Base-by-base conservation (phyloP, 2,113 vertebrate species). In the Callocephalon fimbriatum region DNA sequence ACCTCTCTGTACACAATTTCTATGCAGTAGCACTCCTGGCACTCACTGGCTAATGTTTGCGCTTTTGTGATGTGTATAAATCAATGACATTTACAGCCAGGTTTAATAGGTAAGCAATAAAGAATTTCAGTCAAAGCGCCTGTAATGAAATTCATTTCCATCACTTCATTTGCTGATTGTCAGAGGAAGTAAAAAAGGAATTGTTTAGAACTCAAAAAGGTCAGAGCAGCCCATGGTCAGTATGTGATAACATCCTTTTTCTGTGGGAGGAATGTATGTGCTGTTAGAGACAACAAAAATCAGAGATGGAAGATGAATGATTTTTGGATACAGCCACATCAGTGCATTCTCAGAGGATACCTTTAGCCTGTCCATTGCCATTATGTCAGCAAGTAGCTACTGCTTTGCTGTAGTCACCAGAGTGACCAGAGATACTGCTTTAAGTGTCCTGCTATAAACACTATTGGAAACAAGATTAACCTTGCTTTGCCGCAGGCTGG, bases 131-230 rank as follows among this genome's bases (percentile, higher is more conserved):
- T 63, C 42, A 81, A 71, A 93, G 20, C 4, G 26, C 32, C 14
- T 63, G 15, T 59, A 93, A 85, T 29, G 37, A 91, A 87, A 93
- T 88, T 62, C 12, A 81, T 81, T 47, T 44, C 53, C 2, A 0
- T 42, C 19, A 75, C n/a, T 87, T 84, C 32, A 87, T 67, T 78
- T 88, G 35, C 61, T 72, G 76, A 91, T 37, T 93, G 53, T 79
- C 44, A 91, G 56, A 48, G 16, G 27, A 58, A 58, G 25, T 12
- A 4, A 59, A 75, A 83, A 87, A 58, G 45, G 19, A 76, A 79
- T 5, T 12, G 37, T 48, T 87, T 68, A 95, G 48, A 91, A 85
- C 56, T 58, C 66, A 82, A 50, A 91, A 84, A 67, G 61, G 80
- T 89, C 68, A 93, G 45, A 71, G 38, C 3, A 62, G 78, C 29